Conservation (phyloP, 2,113 vertebrate species). For the Anhinga anhinga region DNA sequence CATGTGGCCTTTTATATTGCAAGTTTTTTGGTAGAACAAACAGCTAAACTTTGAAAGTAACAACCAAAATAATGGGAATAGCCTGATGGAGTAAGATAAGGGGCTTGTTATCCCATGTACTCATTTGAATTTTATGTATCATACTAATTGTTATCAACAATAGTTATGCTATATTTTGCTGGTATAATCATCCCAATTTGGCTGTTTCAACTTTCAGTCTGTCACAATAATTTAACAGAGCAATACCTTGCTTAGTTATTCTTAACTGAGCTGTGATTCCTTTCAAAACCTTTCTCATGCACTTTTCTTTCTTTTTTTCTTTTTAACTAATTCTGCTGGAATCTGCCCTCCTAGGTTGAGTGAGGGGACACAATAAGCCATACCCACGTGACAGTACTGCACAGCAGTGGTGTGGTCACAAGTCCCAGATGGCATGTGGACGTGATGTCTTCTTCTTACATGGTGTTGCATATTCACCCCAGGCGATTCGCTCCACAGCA, state of each 20-base stretch:
- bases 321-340: neutral
- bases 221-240: neutral
- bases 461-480: neutral
- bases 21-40: neutral
- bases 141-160: neutral
- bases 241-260: neutral
- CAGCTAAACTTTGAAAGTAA: neutral
- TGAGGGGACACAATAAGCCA: neutral
- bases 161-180: neutral
- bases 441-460: neutral
- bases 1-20: neutral
- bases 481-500: neutral
- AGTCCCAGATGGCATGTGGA: neutral
- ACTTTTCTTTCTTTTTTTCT: neutral
- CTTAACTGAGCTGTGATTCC: neutral
- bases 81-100: neutral
- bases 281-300: neutral
- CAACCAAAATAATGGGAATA: neutral
- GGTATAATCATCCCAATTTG: neutral
- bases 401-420: neutral
- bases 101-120: neutral
- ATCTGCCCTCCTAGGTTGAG: neutral
- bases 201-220: neutral
- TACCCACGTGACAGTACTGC: neutral
- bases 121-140: neutral